Percentiles rank a stretch among this genome's conserved stretches.
These are phyloP conservation scores for Mola mola DNA, from an alignment of 2,113 vertebrate species.

Conservation along the genomic window DNA sequence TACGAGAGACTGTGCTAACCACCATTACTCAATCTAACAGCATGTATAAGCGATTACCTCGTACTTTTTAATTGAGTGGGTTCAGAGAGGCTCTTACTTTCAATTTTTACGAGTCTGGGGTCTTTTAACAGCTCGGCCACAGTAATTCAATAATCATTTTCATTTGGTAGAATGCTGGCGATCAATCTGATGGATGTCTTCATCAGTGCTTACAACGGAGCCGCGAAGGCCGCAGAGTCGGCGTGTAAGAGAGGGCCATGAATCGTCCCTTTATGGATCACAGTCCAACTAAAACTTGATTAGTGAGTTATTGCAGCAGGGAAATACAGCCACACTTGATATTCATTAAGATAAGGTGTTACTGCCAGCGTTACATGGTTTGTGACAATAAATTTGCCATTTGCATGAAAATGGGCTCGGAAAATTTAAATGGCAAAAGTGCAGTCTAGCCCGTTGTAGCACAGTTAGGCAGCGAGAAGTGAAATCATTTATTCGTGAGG, in stretches of 20 bases:
- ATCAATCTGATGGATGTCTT: conserved; percentile 79
- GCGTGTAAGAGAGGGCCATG: conserved; percentile 62
- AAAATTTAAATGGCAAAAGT: conserved; percentile 57
- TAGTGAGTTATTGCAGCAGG: conserved; percentile 62
- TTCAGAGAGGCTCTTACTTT: conserved; percentile 71
- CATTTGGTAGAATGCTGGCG: conserved; percentile 77
- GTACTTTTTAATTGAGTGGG: conserved; percentile 80
- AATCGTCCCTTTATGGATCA: conserved; percentile 76
- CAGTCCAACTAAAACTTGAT: conserved; percentile 74
- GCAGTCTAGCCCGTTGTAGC: conserved; percentile 49
- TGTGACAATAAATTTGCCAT: conserved; percentile 69
- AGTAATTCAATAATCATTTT: conserved; percentile 79
- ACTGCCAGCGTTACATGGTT: conserved; percentile 54
- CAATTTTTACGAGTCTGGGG: conserved; percentile 66
- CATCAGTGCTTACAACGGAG: conserved; percentile 68
- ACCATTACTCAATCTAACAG: conserved; percentile 74
- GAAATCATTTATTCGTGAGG: conserved; percentile 56
- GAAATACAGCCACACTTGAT: conserved; percentile 67
- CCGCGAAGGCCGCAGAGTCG: conserved; percentile 31
- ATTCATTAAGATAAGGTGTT: conserved; percentile 68
- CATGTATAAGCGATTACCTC: conserved; percentile 69
- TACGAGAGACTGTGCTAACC: conserved; percentile 24
- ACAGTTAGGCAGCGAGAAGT: conserved; percentile 37
- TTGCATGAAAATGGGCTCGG: conserved; percentile 61
- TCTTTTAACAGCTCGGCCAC: conserved; percentile 66